A percentile compares a stretch with the other conserved stretches of the same genome.
These are phyloP conservation scores for Tetrao urogallus DNA, from an alignment of 2,113 vertebrate species.

Conservation along the genomic window DNA sequence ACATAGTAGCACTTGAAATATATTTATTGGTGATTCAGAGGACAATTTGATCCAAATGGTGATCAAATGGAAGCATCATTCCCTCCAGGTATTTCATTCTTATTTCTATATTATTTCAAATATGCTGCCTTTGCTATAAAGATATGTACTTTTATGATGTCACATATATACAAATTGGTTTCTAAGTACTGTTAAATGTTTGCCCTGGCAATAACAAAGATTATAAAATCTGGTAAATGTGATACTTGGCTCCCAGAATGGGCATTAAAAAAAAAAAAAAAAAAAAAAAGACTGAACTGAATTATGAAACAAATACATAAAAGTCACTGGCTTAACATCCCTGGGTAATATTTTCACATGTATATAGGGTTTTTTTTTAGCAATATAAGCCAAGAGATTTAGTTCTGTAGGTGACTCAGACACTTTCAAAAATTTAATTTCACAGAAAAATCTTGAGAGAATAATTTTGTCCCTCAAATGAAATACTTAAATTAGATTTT, in stretches of 20 bases:
- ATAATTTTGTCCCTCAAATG: neutral
- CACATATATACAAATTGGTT: neutral
- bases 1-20: neutral
- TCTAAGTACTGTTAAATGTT: neutral
- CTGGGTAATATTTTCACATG: neutral
- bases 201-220: neutral
- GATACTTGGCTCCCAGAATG: neutral
- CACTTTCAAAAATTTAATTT: neutral
- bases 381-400: neutral
- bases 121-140: neutral
- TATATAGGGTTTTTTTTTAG: neutral
- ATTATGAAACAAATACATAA: neutral
- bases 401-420: neutral
- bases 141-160: neutral
- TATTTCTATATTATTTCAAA: neutral
- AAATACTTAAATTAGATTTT: conserved; percentile 36
- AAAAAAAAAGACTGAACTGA: neutral
- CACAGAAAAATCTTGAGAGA: neutral
- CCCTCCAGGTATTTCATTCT: neutral
- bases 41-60: neutral
- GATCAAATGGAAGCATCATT: neutral
- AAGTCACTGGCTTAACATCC: neutral
- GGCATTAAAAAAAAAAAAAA: neutral
- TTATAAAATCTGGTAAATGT: neutral
- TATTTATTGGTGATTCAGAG: neutral